These are phyloP conservation scores for Lathronympha strigana DNA, from an alignment of 2,888 invertebrate genomes.

Conservation along the genomic window DNA sequence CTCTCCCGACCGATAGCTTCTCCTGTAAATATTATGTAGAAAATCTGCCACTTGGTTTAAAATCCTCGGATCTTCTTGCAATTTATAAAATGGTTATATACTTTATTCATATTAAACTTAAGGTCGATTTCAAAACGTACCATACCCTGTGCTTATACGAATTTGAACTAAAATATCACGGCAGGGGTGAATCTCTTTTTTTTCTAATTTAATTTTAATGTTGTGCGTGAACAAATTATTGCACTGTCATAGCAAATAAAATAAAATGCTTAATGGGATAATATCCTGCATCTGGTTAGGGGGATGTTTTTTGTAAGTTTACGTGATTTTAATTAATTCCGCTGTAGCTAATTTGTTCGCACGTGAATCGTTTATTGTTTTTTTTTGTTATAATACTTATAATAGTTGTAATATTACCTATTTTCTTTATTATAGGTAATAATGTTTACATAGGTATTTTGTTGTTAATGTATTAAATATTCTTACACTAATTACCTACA, in stretches of 20 bases:
- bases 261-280: slow-evolving; percentile 72
- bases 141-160: neutral
- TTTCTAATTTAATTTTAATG: slow-evolving; percentile 78
- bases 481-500: no score
- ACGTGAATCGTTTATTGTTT: slow-evolving; percentile 61
- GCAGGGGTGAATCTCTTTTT: slow-evolving; percentile 66
- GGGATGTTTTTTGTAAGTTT: slow-evolving; percentile 68
- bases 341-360: slow-evolving; percentile 67
- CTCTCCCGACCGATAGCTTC: slow-evolving; percentile 59
- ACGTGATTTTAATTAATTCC: slow-evolving; percentile 74
- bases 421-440: no score
- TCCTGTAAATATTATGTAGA: slow-evolving; percentile 59
- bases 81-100: neutral
- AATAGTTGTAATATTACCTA: no score
- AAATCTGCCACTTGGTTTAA: slow-evolving; percentile 11
- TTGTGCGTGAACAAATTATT: slow-evolving; percentile 81
- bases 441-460: no score
- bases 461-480: no score
- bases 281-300: slow-evolving; percentile 73
- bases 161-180: slow-evolving; percentile 42
- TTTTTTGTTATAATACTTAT: neutral
- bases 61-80: neutral
- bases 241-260: slow-evolving; percentile 77
- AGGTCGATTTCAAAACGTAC: neutral
- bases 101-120: neutral